Evolutionary conservation across 2,113 vertebrate genomes (phyloP).

Genomic region (Muscicapa adusta): DNA sequence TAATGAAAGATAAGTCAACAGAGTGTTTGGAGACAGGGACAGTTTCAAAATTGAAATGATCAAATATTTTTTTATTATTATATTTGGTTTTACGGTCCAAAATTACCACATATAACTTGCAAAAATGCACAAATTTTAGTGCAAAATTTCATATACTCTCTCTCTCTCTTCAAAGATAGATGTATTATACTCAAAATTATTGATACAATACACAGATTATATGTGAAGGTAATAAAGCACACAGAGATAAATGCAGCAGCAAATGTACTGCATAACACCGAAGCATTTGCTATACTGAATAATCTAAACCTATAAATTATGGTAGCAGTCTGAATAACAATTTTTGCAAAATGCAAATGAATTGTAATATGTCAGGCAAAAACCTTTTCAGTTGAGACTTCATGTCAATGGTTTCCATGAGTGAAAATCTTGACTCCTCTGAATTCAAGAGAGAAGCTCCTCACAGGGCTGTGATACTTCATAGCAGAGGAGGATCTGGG

Average conservation of each 20-base stretch:
- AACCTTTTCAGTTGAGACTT: not conserved
- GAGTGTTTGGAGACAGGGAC: not conserved
- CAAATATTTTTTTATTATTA: not conserved
- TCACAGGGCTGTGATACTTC: not conserved
- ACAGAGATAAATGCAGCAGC: not conserved
- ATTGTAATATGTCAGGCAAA: not conserved
- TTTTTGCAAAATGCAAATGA: not conserved
- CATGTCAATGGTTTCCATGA: not conserved
- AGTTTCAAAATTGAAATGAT: not conserved
- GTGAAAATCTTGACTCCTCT: not conserved
- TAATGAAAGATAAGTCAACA: not conserved
- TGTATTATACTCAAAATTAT: not conserved
- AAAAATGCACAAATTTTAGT: not conserved
- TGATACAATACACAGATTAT: not conserved
- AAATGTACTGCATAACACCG: not conserved
- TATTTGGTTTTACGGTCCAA: not conserved
- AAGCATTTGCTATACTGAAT: not conserved
- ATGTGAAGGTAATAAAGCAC: not conserved
- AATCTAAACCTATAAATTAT: not conserved
- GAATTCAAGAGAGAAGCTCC: not conserved
- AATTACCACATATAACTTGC: not conserved
- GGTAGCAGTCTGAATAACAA: not conserved
- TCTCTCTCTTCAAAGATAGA: not conserved
- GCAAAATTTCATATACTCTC: not conserved
- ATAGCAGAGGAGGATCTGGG: not conserved